Evolutionary conservation across 37 sponge, comb jelly and placozoan species (phyloP).

Genomic region (Ianthella basta): DNA sequence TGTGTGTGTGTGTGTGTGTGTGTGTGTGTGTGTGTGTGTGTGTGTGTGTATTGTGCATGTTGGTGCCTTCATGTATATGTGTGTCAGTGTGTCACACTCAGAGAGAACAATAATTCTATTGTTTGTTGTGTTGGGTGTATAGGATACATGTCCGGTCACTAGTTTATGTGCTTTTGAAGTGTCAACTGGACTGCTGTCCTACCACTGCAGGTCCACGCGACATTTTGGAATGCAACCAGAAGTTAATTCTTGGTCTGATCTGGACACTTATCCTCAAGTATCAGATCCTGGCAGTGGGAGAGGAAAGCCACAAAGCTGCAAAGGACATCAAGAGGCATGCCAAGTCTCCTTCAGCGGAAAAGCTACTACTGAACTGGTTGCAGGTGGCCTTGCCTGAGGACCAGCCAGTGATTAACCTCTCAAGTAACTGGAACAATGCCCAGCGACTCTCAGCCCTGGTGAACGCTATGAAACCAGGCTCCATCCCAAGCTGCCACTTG

Average conservation of each 20-base stretch:
- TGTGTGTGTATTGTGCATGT: too few relatives aligned
- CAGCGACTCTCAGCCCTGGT: slow-evolving; percentile 61
- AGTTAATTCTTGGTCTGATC: slow-evolving; percentile 75
- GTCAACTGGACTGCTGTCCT: background rate
- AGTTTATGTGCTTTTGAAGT: background rate
- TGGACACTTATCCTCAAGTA: slow-evolving; percentile 81
- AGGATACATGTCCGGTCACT: too few relatives aligned
- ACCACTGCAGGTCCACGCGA: slow-evolving; percentile 57
- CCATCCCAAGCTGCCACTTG: slow-evolving; percentile 65
- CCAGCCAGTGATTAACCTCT: slow-evolving; percentile 29
- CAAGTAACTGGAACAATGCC: slow-evolving; percentile 79
- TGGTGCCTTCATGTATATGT: too few relatives aligned
- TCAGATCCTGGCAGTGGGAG: slow-evolving; percentile 42
- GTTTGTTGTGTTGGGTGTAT: background rate
- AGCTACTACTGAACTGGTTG: slow-evolving; percentile 71
- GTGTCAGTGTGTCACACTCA: too few relatives aligned
- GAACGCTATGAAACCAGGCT: slow-evolving; percentile 79
- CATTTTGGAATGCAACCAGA: slow-evolving; percentile 54
- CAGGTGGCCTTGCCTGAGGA: slow-evolving; percentile 54
- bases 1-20: too few relatives aligned
- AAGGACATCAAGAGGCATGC: slow-evolving; percentile 24
- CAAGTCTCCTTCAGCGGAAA: slow-evolving; percentile 54
- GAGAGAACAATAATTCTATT: too few relatives aligned
- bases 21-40: too few relatives aligned
- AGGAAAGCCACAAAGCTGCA: background rate